Evolutionary conservation across 2,797 vertebrate genomes (phyloP), one percentile per base, ranked within the genome.

Genomic region (Coregonus sp.): DNA sequence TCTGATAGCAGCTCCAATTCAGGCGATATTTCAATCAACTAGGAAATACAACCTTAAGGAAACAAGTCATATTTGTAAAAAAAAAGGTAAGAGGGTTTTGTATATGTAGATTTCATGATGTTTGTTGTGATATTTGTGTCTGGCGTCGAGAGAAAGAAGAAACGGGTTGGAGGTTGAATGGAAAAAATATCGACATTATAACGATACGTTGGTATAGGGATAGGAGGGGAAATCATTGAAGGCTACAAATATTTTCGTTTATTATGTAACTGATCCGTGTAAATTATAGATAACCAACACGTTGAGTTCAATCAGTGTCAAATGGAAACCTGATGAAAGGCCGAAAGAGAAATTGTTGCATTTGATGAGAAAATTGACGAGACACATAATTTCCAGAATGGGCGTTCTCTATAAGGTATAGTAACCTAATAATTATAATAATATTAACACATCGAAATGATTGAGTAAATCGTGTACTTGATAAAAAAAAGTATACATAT

Each of bases 1-100:
- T 81, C 88, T 87, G 88, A 89, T 85, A 92, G 86, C 90, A 92
- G 85, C 90, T 87, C 86, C 80, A 82, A 77, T 86, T 91, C 81
- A 84, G 83, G 86, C 89, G 80, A 85, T 82, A 86, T 90, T 91
- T 87, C 82, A 89, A 86, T 88, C 83, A 79, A 81, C 84, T 61
- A 87, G 80, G 89, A 81, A 76, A 63, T 79, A 73, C 72, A 82
- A 90, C 51, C 86, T 89, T 83, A 90, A 88, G 90, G 89, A 91
- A 81, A 91, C 88, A 79, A 86, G 87, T 88, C 75, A 84, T 85
- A 81, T 92, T 50, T 56, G 35, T 20, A 11, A 73, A 88, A 93
- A 25, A 33, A 80, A 89, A 93, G 93, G 94, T 94, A 91, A 91
- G 90, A 52, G 59, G 67, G 2, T 0, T 4, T 37, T 72, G 16